Conservation (phyloP, 1,140 invertebrate species). For the Megalonaias nervosa region DNA sequence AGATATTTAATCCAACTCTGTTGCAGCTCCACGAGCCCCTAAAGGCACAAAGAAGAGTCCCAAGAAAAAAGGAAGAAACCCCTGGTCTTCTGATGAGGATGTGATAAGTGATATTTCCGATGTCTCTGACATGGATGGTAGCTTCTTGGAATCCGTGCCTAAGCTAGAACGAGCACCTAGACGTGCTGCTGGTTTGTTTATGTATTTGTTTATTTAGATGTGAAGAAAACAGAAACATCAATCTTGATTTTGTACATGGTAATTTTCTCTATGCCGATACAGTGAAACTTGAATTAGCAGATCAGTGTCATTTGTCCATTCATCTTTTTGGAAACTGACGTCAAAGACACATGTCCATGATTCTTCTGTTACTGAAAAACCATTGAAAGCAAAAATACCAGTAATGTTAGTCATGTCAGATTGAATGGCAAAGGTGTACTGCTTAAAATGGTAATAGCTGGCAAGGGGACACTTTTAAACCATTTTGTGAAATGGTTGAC, state of each 20-base stretch:
- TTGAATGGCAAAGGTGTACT: no score
- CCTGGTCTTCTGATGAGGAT: slow-evolving; percentile 60
- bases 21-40: slow-evolving; percentile 59
- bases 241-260: not conserved
- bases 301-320: not conserved
- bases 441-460: no score
- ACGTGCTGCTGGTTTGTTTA: slow-evolving; percentile 53
- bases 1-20: not conserved
- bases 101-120: slow-evolving; percentile 40
- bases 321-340: not conserved
- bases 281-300: not conserved
- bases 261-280: not conserved
- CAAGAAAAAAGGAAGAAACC: slow-evolving; percentile 56
- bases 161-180: slow-evolving; percentile 42
- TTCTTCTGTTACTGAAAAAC: no score
- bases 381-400: no score
- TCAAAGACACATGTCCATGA: not conserved
- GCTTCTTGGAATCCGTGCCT: slow-evolving; percentile 34
- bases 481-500: no score
- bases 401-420: no score
- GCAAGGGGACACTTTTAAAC: no score
- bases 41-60: slow-evolving; percentile 43
- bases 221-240: not conserved
- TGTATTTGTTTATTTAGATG: not conserved
- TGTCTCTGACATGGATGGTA: slow-evolving; percentile 55